Base-by-base conservation (phyloP, 2,113 vertebrate species). In the Xiphias gladius region DNA sequence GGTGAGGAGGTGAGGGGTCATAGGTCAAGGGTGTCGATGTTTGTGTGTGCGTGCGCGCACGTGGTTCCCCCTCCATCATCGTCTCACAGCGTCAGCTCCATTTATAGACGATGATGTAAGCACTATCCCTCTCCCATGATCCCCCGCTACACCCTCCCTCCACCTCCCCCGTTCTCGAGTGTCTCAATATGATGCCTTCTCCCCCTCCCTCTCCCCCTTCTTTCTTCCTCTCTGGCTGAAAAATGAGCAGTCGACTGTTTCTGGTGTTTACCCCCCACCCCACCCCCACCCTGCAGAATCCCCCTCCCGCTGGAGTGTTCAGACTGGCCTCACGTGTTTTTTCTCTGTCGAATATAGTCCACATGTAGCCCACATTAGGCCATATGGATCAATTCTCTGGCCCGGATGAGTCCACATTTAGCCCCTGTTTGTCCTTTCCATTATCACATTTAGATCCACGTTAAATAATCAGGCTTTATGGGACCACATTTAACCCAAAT, bases 51-150 rank as follows among this genome's bases (percentile, higher is more conserved):
- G 50, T 24, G 30, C 13, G 65, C 43, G 43, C 30, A 59, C 48
- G 63, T 81, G 79, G n/a, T 52, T 22, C 20, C 20, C 63, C 75
- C 86, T 91, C 89, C 88, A 90, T 89, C 89, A 89, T 92, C 54
- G 7, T 61, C 22, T 65, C 73, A 43, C 17, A 7, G 39, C 8
- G 91, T 93, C 92, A 22, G 20, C 14, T 86, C 37, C 92, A 93
- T 91, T 91, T 92, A 91, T 90, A 94, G 91, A 91, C 74, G 68
- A 85, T 96, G 96, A 96, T 95, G 95, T 96, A 95, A 96, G 95
- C 95, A 96, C 86, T 24, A 26, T 76, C n/a, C 57, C 28, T 39
- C 59, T 95, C 64, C 50, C 52, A 57, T 65, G 39, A 93, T 94
- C 94, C 93, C 75, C 90, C 90, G 79, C 83, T 73, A 90, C 94